Evolutionary conservation across 1,140 invertebrate genomes (phyloP), one percentile per base, ranked within the genome.

Genomic region (Geopemphigus sp.): DNA sequence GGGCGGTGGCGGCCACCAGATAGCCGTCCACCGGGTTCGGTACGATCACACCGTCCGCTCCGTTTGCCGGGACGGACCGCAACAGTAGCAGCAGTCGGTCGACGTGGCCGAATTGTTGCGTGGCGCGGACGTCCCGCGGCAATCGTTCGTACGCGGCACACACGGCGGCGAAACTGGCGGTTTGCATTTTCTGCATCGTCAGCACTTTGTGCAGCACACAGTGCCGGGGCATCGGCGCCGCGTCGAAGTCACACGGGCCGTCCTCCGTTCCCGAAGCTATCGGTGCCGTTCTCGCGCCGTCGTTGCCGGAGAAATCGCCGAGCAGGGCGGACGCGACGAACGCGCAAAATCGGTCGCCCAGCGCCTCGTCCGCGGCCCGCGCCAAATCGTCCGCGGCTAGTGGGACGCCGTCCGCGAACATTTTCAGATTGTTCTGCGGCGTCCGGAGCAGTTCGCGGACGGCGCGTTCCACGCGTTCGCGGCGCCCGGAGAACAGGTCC

Each of bases 351-450:
- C 11, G 66, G 0, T 3, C 12, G 11, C 32, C 63, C 1, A 64
- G 4, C 10, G 32, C 63, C 29, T 22, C 19, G 3, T 1, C 1
- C 29, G 63, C 29, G 8, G 32, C 63, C 6, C 0, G 14, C 2
- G 2, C 4, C 24, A 12, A 72, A 1, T 12, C 39, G 8, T 17
- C 8, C 24, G 29, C 68, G 8, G 1, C 24, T 1, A 72, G 8
- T 17, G 17, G 50, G 17, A 26, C 8, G 17, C 74, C 74, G 24
- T 78, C 50, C 11, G 26, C 5, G 61, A 81, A 81, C 8, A 81
- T 32, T 57, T 78, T 81, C 1, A 81, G 32, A 78, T 81, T 81
- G 63, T 81, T 81, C 12, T 81, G 81, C 11, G 81, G 81, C 12
- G 61, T 47, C 32, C 5, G 19, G 12, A 81, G 19, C 45, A 81